phyloP scores from a whole-genome alignment of 2,888 invertebrate species.

The Trisateles emortualis region DNA sequence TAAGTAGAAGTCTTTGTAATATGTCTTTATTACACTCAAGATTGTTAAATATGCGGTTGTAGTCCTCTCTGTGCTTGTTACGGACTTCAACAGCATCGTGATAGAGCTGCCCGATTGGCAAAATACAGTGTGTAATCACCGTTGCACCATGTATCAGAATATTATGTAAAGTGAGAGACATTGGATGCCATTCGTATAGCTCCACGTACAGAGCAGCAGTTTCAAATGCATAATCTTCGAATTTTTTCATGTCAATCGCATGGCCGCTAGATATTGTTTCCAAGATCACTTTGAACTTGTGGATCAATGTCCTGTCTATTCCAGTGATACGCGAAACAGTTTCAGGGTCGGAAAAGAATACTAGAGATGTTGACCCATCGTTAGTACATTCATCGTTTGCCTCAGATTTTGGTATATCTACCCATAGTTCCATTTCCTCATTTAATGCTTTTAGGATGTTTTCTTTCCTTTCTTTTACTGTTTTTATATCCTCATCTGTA shows the following conservation, averaged over 20 bases:
- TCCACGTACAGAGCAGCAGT: conserved; percentile 11
- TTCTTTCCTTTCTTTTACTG: conserved; percentile 5
- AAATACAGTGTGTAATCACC: background rate
- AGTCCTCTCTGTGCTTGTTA: background rate
- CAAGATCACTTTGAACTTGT: conserved; percentile 17
- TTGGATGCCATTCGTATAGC: conserved; percentile 9
- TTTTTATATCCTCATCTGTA: conserved; percentile 4
- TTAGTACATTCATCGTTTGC: conserved; percentile 3
- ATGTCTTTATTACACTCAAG: background rate
- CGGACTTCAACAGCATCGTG: background rate
- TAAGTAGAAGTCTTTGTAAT: background rate
- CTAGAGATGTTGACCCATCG: conserved; percentile 1
- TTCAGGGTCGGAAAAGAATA: conserved; percentile 15
- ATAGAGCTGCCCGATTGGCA: background rate
- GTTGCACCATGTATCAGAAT: conserved; percentile 5
- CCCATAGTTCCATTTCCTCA: background rate
- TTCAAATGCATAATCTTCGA: conserved; percentile 7
- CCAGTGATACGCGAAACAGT: conserved; percentile 47
- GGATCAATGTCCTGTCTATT: conserved; percentile 26
- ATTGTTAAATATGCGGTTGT: background rate
- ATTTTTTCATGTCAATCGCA: conserved; percentile 6
- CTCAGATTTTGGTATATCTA: conserved; percentile 3
- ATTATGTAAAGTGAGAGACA: conserved; percentile 9
- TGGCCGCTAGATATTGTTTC: conserved; percentile 10
- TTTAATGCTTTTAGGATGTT: conserved; percentile 1